These are phyloP conservation scores for Mythimna impura DNA, from an alignment of 2,888 invertebrate genomes.

Conservation along the genomic window DNA sequence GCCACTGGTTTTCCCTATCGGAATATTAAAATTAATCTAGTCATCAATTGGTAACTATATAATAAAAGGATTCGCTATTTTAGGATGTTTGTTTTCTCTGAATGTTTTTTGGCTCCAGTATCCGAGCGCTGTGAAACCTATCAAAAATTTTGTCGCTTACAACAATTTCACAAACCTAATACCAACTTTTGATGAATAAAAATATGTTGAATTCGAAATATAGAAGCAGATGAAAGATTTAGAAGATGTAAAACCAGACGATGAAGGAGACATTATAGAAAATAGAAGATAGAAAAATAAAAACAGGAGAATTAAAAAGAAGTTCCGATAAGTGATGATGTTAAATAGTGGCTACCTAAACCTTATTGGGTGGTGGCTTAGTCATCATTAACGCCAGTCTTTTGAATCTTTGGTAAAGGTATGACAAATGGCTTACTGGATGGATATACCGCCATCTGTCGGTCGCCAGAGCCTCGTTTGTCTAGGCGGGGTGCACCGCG, in stretches of 20 bases:
- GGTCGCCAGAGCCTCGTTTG: slow-evolving; percentile 48
- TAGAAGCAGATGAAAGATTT: background rate
- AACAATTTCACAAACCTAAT: background rate
- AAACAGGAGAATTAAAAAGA: background rate
- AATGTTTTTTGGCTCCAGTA: background rate
- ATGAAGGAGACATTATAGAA: background rate
- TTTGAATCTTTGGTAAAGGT: background rate
- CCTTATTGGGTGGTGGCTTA: slow-evolving; percentile 5
- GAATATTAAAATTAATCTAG: background rate
- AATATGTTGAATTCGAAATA: background rate
- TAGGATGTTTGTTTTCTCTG: background rate
- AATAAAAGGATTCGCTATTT: background rate
- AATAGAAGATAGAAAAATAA: background rate
- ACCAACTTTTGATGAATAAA: background rate
- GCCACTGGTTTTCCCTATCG: background rate
- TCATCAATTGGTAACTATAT: background rate
- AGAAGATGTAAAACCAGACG: background rate
- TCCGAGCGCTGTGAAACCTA: background rate
- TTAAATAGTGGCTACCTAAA: background rate
- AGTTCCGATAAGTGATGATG: background rate
- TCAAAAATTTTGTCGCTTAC: background rate
- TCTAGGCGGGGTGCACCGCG: slow-evolving; percentile 47
- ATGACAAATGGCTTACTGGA: background rate
- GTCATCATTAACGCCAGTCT: background rate
- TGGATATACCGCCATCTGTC: slow-evolving; percentile 17